Evolutionary conservation across 2,888 invertebrate species (phyloP).

Genomic region (Clivina fossor): DNA sequence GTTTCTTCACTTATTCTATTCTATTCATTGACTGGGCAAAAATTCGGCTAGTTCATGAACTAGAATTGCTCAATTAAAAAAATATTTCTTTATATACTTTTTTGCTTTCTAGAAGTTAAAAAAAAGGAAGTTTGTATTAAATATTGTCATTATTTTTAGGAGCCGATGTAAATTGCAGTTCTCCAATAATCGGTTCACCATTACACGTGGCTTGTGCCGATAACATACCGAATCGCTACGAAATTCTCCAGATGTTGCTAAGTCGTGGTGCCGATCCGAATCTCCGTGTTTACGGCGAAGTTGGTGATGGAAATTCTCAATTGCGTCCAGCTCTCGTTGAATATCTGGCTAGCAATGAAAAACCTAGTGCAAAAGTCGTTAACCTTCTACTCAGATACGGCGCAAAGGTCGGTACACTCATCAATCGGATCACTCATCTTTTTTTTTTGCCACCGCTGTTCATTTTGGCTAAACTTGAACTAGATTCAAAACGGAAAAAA

Average conservation of each 20-base stretch:
- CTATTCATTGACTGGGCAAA: too few relatives aligned
- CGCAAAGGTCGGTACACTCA: conserved; percentile 61
- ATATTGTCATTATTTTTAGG: too few relatives aligned
- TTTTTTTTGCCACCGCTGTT: too few relatives aligned
- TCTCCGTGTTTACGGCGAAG: conserved; percentile 71
- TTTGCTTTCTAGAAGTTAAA: conserved; percentile 3
- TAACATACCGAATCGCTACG: conserved; percentile 67
- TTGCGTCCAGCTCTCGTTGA: conserved; percentile 80
- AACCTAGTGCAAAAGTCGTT: conserved; percentile 67
- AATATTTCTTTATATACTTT: conserved; percentile 39
- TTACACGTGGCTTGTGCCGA: conserved; percentile 83
- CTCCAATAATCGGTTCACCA: conserved; percentile 79
- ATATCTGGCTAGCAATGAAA: conserved; percentile 75
- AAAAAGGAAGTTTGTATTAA: neutral
- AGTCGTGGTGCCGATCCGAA: conserved; percentile 76
- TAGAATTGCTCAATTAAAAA: too few relatives aligned
- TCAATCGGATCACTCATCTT: too few relatives aligned
- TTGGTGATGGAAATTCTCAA: conserved; percentile 65
- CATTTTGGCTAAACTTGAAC: too few relatives aligned
- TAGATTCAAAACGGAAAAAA: too few relatives aligned
- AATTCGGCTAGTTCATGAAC: too few relatives aligned
- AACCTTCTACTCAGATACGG: conserved; percentile 73
- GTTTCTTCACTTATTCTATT: too few relatives aligned
- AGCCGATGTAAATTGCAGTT: conserved; percentile 76
- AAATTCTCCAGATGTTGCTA: conserved; percentile 63